Conservation (phyloP, 2,113 vertebrate genomes). For the Rynchops niger region DNA sequence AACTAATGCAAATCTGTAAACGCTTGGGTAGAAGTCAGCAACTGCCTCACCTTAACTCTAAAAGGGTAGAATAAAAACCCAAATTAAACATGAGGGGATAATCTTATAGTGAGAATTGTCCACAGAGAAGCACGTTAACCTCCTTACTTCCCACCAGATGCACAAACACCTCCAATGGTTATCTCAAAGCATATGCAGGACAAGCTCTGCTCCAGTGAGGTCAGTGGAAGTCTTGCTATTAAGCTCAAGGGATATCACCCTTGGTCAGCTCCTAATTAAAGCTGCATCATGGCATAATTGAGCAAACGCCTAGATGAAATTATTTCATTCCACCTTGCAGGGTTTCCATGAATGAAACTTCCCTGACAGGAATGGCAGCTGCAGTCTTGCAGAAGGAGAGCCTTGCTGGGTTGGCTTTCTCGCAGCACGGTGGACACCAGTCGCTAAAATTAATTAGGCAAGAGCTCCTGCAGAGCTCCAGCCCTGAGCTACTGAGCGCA, state of each 20-base stretch:
- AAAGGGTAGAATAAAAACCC: neutral
- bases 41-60: neutral
- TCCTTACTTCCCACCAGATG: neutral
- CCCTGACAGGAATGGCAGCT: neutral
- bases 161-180: neutral
- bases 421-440: neutral
- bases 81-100: neutral
- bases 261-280: neutral
- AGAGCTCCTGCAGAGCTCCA: neutral
- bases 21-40: neutral
- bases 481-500: neutral
- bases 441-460: neutral
- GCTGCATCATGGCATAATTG: neutral
- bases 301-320: neutral
- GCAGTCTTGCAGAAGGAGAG: neutral
- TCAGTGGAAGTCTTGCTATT: neutral
- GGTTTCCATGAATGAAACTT: neutral
- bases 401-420: neutral
- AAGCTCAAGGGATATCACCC: neutral
- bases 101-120: neutral
- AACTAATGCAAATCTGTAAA: neutral
- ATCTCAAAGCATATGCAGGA: neutral
- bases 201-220: neutral
- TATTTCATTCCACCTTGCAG: neutral
- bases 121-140: neutral